phyloP scores from a whole-genome alignment of 2,797 vertebrate species.

The Rhyacichthys aspro region DNA sequence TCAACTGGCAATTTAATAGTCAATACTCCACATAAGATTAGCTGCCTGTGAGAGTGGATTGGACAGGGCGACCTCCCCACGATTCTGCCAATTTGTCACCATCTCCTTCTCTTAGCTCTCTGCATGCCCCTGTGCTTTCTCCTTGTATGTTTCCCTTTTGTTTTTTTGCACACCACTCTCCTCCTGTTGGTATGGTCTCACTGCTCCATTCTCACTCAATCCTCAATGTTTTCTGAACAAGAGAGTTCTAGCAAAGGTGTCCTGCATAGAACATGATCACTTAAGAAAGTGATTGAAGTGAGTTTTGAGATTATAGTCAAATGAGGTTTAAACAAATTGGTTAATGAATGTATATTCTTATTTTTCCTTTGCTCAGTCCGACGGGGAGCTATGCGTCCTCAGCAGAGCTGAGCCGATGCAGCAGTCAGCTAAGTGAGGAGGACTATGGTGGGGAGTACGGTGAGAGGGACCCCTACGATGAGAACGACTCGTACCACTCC shows the following conservation, averaged over 20 bases:
- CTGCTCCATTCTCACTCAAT: too few species aligned
- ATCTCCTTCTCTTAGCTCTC: constrained; percentile 41
- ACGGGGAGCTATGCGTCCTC: constrained; percentile 94
- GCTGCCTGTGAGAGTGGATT: constrained; percentile 55
- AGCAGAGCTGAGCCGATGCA: constrained; percentile 93
- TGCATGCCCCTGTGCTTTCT: constrained; percentile 8
- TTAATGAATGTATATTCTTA: not conserved
- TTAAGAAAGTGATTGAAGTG: not conserved
- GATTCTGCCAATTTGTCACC: constrained; percentile 39
- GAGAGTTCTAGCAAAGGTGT: too few species aligned
- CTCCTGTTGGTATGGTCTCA: constrained; percentile 34
- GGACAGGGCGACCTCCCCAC: constrained; percentile 40
- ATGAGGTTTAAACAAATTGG: too few species aligned
- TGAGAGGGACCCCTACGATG: constrained; percentile 88
- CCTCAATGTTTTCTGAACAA: too few species aligned
- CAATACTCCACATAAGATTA: constrained; percentile 63
- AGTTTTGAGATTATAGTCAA: too few species aligned
- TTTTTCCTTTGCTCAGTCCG: constrained; percentile 78
- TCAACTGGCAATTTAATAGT: constrained; percentile 62
- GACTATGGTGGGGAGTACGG: constrained; percentile 87
- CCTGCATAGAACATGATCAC: not conserved
- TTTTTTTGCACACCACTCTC: constrained; percentile 22
- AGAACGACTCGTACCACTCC: constrained; percentile 97
- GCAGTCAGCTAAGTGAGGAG: constrained; percentile 96
- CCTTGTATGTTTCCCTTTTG: constrained; percentile 17